A percentile compares a stretch with the other conserved stretches of the same genome.
These are phyloP conservation scores for Echiichthys vipera DNA, from an alignment of 2,797 vertebrate genomes.

Conservation along the genomic window DNA sequence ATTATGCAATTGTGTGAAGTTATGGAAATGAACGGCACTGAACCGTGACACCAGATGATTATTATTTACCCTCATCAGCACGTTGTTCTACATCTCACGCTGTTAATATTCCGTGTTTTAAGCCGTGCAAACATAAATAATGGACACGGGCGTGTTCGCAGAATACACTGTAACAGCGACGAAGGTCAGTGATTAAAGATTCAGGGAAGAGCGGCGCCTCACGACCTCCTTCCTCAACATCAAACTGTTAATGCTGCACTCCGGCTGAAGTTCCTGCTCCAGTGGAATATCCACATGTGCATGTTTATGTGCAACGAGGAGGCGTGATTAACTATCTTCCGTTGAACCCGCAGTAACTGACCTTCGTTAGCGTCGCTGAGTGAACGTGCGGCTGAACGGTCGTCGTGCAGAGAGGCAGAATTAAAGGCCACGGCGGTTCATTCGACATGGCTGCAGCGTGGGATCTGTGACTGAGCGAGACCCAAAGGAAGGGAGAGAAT, in stretches of 20 bases:
- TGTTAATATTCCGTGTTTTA: neutral
- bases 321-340: conserved; percentile 57
- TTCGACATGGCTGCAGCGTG: neutral
- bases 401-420: conserved; percentile 21
- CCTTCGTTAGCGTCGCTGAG: conserved; percentile 55
- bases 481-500: no score
- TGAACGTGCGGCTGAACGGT: conserved; percentile 46
- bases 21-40: neutral
- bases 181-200: conserved; percentile 61
- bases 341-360: conserved; percentile 65
- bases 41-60: neutral
- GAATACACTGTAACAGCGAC: neutral
- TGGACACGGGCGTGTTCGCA: neutral
- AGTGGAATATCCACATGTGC: conserved; percentile 40
- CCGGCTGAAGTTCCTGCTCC: conserved; percentile 32
- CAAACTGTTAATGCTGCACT: conserved; percentile 57
- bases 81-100: no score
- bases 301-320: conserved; percentile 65
- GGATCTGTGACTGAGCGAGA: conserved; percentile 9
- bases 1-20: no score
- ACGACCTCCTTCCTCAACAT: neutral
- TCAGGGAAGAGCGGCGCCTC: conserved; percentile 41
- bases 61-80: neutral
- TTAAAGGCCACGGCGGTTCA: no score
- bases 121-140: neutral